A percentile compares a stretch with the other conserved stretches of the same genome.
Evolutionary conservation across 2,113 vertebrate species (phyloP).

Genomic region (Malurus cyaneus): DNA sequence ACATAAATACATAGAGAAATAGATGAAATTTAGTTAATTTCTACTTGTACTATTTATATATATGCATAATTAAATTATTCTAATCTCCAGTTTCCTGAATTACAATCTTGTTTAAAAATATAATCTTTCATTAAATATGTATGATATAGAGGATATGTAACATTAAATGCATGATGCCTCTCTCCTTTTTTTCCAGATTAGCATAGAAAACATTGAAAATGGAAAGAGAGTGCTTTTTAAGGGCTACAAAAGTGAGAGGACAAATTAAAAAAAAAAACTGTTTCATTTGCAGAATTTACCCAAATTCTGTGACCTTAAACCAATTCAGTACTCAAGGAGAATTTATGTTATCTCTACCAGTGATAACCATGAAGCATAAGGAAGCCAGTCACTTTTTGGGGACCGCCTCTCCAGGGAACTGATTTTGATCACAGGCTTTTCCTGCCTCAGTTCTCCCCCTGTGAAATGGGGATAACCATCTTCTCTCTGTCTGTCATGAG

Average conservation of each 20-base stretch:
- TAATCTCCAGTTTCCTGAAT: neutral
- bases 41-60: neutral
- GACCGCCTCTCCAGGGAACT: neutral
- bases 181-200: neutral
- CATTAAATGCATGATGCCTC: neutral
- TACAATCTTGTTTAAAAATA: neutral
- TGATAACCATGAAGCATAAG: neutral
- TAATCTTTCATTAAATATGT: neutral
- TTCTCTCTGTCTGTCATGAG: neutral
- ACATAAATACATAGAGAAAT: neutral
- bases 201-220: neutral
- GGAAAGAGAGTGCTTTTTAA: neutral
- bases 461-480: neutral
- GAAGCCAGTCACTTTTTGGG: neutral
- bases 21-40: neutral
- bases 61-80: neutral
- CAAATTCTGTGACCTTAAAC: neutral
- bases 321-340: neutral
- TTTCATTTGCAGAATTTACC: neutral
- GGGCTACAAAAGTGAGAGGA: neutral
- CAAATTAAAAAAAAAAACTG: neutral
- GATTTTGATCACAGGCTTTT: neutral
- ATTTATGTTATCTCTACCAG: neutral
- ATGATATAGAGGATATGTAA: neutral
- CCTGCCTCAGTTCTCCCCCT: neutral